A percentile compares a stretch with the other conserved stretches of the same genome.
These are phyloP conservation scores for Siniperca knerii DNA, from an alignment of 2,113 vertebrate species.

Conservation along the genomic window DNA sequence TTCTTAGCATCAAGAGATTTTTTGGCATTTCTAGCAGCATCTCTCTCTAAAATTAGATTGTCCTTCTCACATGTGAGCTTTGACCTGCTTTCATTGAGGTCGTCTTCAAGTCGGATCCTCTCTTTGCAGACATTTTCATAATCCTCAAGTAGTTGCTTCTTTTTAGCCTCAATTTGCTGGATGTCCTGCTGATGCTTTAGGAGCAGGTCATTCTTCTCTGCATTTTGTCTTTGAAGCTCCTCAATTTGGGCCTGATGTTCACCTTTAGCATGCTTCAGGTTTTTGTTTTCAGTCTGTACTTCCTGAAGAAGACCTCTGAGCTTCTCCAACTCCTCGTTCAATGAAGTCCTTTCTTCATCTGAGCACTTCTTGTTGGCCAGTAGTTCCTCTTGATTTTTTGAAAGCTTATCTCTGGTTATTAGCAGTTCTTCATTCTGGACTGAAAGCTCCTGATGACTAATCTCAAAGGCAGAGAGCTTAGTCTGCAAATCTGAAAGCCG, in stretches of 20 bases:
- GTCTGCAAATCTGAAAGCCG: conserved; percentile 84
- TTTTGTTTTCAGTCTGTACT: conserved; percentile 78
- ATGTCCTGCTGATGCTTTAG: conserved; percentile 79
- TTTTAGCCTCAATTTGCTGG: conserved; percentile 73
- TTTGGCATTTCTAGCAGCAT: conserved; percentile 84
- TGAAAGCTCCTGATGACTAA: conserved; percentile 81
- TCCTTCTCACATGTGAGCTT: conserved; percentile 82
- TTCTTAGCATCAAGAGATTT: conserved; percentile 81
- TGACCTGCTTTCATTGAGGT: conserved; percentile 84
- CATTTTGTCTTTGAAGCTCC: conserved; percentile 80
- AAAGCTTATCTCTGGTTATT: conserved; percentile 78
- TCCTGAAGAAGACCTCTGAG: conserved; percentile 81
- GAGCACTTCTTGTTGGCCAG: conserved; percentile 76
- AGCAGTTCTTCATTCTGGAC: conserved; percentile 84
- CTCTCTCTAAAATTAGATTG: conserved; percentile 80
- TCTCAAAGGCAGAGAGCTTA: conserved; percentile 80
- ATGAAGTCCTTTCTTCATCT: conserved; percentile 72
- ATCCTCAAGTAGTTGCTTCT: conserved; percentile 83
- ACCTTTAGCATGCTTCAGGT: conserved; percentile 71
- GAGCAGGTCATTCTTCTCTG: conserved; percentile 65
- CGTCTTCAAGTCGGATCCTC: conserved; percentile 84
- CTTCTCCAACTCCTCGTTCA: conserved; percentile 79
- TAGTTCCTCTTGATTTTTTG: conserved; percentile 82
- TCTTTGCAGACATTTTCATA: conserved; percentile 84
- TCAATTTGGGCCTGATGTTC: conserved; percentile 75